These are phyloP conservation scores for Machimus rusticus DNA, from an alignment of 2,888 invertebrate species.

Conservation along the genomic window DNA sequence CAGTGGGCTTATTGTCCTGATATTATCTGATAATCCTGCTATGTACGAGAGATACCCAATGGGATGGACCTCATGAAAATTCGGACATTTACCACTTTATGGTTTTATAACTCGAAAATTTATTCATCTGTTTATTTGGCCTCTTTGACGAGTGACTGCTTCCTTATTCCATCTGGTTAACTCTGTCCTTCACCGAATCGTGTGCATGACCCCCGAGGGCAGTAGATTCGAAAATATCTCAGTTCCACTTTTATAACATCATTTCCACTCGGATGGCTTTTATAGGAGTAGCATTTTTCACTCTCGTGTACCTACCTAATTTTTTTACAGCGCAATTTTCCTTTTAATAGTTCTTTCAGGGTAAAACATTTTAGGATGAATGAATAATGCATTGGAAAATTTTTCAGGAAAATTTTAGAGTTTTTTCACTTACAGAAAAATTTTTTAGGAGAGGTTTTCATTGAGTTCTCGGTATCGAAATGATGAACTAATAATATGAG, in stretches of 20 bases:
- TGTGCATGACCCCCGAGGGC: not conserved
- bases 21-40: conserved; percentile 6
- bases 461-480: too few relatives aligned
- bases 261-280: not conserved
- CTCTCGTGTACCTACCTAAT: not conserved
- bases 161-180: not conserved
- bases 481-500: too few relatives aligned
- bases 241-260: not conserved
- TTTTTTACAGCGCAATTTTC: not conserved
- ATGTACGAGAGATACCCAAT: not conserved
- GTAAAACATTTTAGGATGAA: not conserved
- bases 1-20: conserved; percentile 17
- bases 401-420: not conserved
- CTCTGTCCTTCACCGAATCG: not conserved
- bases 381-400: not conserved
- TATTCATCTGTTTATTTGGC: conserved; percentile 13
- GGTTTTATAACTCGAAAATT: conserved; percentile 16
- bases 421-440: not conserved
- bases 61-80: not conserved
- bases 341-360: not conserved
- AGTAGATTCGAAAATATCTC: not conserved
- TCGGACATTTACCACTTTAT: conserved; percentile 6
- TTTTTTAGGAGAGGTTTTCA: not conserved
- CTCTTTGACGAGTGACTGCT: not conserved
- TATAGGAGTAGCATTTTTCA: not conserved